Evolutionary conservation across 2,113 vertebrate genomes (phyloP).

Genomic region (Leucoraja erinaceus): DNA sequence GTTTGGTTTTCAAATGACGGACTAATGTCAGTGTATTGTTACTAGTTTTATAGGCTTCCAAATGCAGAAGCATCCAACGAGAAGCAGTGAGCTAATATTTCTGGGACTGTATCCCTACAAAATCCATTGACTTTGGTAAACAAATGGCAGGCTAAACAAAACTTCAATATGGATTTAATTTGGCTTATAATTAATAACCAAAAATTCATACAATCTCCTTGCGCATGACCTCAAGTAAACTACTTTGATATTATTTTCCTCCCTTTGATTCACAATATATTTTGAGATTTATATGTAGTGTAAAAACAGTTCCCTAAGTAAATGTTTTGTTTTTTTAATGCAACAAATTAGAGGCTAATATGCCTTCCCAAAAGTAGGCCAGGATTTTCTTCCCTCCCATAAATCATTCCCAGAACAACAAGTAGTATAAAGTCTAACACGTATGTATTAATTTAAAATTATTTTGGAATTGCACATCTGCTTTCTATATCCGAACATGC

Average conservation of each 20-base stretch:
- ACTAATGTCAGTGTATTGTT: not conserved
- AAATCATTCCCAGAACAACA: not conserved
- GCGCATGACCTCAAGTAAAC: not conserved
- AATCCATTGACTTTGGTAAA: not conserved
- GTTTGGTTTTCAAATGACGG: not conserved
- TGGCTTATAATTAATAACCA: not conserved
- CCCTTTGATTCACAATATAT: not conserved
- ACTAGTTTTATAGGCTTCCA: not conserved
- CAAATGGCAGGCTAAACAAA: not conserved
- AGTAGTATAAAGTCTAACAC: not conserved
- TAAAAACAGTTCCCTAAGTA: not conserved
- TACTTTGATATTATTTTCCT: not conserved
- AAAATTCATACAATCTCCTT: not conserved
- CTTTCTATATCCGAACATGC: slow-evolving; percentile 54
- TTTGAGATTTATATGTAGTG: not conserved
- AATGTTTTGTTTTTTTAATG: not conserved
- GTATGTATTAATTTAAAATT: not conserved
- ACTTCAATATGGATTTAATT: not conserved
- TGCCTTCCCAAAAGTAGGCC: not conserved
- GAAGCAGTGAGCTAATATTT: not conserved
- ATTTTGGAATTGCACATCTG: slow-evolving; percentile 16
- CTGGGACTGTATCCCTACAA: not conserved
- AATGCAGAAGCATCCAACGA: too few species aligned
- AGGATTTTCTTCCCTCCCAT: not conserved
- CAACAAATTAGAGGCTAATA: not conserved